Evolutionary conservation across 2,888 invertebrate genomes (phyloP).

Genomic region (Thecocarcelia acutangulata): DNA sequence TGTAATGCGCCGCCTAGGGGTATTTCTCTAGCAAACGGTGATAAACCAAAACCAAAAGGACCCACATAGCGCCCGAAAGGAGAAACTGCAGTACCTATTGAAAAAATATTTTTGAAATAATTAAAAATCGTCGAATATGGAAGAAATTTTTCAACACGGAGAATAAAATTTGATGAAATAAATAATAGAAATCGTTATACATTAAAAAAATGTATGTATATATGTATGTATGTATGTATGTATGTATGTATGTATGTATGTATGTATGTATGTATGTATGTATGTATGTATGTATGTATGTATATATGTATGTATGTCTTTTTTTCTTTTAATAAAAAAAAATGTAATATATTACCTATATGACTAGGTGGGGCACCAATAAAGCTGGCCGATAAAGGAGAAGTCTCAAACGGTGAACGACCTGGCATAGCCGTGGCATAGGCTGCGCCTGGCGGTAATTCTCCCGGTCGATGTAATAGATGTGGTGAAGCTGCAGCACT

Average conservation of each 20-base stretch:
- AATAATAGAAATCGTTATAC: too few species aligned
- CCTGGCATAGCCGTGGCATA: slow-evolving; percentile 78
- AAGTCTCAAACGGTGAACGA: slow-evolving; percentile 85
- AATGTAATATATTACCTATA: slow-evolving; percentile 86
- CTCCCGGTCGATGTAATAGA: slow-evolving; percentile 83
- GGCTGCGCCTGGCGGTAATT: slow-evolving; percentile 82
- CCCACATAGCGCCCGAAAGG: slow-evolving; percentile 91
- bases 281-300: too few species aligned
- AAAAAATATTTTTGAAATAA: neutral
- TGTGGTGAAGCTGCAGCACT: slow-evolving; percentile 86
- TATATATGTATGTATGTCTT: too few species aligned
- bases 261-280: too few species aligned
- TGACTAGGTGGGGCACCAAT: slow-evolving; percentile 86
- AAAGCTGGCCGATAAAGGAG: slow-evolving; percentile 86
- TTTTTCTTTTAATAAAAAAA: too few species aligned
- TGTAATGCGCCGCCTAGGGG: slow-evolving; percentile 65
- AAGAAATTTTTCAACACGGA: too few species aligned
- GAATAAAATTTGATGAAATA: too few species aligned
- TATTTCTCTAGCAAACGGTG: slow-evolving; percentile 84
- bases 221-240: too few species aligned
- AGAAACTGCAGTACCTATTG: slow-evolving; percentile 86
- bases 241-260: too few species aligned
- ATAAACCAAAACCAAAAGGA: slow-evolving; percentile 86
- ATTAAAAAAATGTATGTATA: too few species aligned
- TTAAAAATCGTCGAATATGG: too few species aligned